Evolutionary conservation across 2,797 vertebrate species (phyloP), one percentile per base, ranked within the genome.

Genomic region (Etheostoma perlongum): DNA sequence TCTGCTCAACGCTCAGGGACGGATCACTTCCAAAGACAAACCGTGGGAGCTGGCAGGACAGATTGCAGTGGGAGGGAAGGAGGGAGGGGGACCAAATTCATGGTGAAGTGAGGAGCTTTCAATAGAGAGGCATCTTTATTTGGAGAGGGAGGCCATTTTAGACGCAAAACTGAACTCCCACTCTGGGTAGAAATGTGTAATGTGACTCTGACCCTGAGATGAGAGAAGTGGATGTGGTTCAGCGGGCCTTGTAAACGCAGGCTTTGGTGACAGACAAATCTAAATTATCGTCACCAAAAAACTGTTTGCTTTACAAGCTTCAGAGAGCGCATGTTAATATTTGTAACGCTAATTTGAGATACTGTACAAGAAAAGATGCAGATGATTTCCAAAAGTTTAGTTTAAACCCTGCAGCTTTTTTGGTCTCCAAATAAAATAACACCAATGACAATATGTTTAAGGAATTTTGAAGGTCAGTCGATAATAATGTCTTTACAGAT

Each of bases 11-110:
- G 95, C 97, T 94, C 89, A 76, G 97, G 96, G 97, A 97, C 95
- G 83, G 95, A 97, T 97, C 96, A 96, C 96, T 99, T 98, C 97
- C 97, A 96, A 96, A 96, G 95, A 95, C 95, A 95, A 96, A 97
- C 95, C 96, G 95, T 96, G 96, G 97, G 96, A 97, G 96, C 95
- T 95, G 94, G 94, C 92, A 92, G 93, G 91, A 93, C 92, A 94
- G 94, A 95, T 94, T 94, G 93, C 87, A 85, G 93, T 87, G 91
- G 90, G 92, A 94, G 93, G 85, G 83, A 68, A 80, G 67, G 80
- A 61, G 73, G 74, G 77, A 54, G 81, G 78, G 82, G 67, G 61
- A 51, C 75, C 75, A 91, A 89, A 91, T 89, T 91, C 88, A 89
- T 85, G 89, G 83, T 79, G 84, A 81, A 92, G 88, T 90, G 82